These are phyloP conservation scores for Whitmania pigra DNA, from an alignment of 1,140 invertebrate species.

Conservation along the genomic window DNA sequence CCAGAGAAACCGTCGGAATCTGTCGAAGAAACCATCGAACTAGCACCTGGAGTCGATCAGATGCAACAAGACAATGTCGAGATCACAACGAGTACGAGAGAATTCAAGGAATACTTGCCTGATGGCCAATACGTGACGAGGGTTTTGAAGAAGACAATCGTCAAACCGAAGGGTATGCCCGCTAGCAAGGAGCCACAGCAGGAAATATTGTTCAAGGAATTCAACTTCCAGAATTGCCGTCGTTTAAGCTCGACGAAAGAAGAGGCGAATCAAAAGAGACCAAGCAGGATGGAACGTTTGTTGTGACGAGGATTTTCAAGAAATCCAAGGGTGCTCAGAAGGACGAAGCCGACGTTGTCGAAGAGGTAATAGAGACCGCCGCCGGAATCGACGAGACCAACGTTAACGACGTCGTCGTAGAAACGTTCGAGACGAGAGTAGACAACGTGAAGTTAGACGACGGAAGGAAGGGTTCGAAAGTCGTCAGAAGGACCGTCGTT, in stretches of 20 bases:
- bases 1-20: too few relatives aligned
- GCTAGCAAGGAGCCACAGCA: background rate
- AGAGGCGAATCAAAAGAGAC: background rate
- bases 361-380: background rate
- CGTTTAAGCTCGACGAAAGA: background rate
- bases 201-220: background rate
- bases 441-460: background rate
- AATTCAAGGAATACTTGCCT: background rate
- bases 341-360: background rate
- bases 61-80: background rate
- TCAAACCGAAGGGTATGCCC: background rate
- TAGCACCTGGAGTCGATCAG: too few relatives aligned
- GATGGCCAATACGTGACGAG: background rate
- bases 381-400: background rate
- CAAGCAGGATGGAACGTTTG: background rate
- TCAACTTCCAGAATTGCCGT: constrained; percentile 1
- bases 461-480: background rate
- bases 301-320: background rate
- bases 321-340: background rate
- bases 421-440: background rate
- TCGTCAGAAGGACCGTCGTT: background rate
- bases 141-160: background rate
- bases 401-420: background rate
- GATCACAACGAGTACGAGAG: background rate
- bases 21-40: too few relatives aligned